phyloP scores from a whole-genome alignment of 2,888 invertebrate species.

The Caenorhabditis sp. region DNA sequence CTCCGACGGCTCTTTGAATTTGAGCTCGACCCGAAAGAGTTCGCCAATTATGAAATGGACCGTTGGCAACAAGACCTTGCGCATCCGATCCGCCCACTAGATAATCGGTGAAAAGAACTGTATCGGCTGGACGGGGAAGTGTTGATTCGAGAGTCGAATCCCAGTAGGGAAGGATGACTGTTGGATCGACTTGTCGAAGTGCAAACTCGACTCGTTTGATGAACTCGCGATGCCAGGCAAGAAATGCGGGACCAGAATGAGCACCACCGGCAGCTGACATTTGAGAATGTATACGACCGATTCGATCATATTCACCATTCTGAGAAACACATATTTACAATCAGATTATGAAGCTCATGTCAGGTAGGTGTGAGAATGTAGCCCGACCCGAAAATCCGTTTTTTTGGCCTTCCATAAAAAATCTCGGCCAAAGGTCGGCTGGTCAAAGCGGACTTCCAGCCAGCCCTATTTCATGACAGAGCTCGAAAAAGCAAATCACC shows the following conservation, averaged over 20 bases:
- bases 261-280: conserved; percentile 61
- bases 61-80: conserved; percentile 42
- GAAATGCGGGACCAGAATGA: conserved; percentile 58
- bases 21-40: conserved; percentile 51
- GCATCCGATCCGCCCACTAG: conserved; percentile 24
- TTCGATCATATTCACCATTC: conserved; percentile 49
- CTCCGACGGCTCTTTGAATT: conserved; percentile 52
- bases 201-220: conserved; percentile 55
- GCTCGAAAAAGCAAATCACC: too few relatives aligned
- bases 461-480: too few relatives aligned
- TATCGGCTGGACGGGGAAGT: conserved; percentile 55
- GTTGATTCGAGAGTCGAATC: conserved; percentile 49
- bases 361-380: not conserved
- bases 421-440: too few relatives aligned
- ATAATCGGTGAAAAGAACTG: conserved; percentile 52
- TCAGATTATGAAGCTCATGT: not conserved
- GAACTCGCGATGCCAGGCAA: conserved; percentile 15
- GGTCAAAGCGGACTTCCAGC: not conserved
- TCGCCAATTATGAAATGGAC: conserved; percentile 59
- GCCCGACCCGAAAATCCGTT: not conserved
- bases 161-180: conserved; percentile 56
- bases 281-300: conserved; percentile 59
- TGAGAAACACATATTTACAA: conserved; percentile 6
- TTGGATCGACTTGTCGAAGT: conserved; percentile 56
- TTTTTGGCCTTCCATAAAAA: too few relatives aligned